These are phyloP conservation scores for Fulmarus glacialis DNA, from an alignment of 2,113 vertebrate genomes.

Conservation along the genomic window DNA sequence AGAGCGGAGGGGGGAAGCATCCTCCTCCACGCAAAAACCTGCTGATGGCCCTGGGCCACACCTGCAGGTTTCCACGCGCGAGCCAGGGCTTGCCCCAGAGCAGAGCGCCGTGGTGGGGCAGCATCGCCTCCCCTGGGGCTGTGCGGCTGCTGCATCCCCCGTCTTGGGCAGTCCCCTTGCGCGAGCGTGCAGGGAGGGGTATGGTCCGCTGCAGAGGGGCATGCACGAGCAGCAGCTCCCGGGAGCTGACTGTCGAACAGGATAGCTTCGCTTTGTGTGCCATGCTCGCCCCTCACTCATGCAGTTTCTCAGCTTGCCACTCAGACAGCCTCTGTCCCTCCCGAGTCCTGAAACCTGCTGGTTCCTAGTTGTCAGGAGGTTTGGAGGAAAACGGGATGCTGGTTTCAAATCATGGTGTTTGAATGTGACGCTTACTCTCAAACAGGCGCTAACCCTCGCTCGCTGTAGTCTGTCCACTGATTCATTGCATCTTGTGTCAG, in stretches of 20 bases:
- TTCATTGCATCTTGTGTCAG: no score
- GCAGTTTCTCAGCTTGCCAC: fast-evolving
- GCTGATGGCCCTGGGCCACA: background rate
- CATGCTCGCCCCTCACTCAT: background rate
- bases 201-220: background rate
- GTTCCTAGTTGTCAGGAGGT: background rate
- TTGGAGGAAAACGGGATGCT: background rate
- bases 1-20: background rate
- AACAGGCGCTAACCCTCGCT: background rate
- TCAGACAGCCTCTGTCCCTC: background rate
- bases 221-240: fast-evolving
- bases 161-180: no score
- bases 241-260: fast-evolving
- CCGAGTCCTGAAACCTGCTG: background rate
- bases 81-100: background rate
- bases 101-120: fast-evolving
- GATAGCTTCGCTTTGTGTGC: background rate
- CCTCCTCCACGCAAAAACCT: fast-evolving
- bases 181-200: fast-evolving
- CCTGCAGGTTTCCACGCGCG: fast-evolving
- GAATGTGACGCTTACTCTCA: no score
- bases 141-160: background rate
- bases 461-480: background rate
- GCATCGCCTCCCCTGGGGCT: background rate
- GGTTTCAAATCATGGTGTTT: background rate